Base-by-base conservation (phyloP, 2,113 vertebrate genomes). In the Proteles cristata region DNA sequence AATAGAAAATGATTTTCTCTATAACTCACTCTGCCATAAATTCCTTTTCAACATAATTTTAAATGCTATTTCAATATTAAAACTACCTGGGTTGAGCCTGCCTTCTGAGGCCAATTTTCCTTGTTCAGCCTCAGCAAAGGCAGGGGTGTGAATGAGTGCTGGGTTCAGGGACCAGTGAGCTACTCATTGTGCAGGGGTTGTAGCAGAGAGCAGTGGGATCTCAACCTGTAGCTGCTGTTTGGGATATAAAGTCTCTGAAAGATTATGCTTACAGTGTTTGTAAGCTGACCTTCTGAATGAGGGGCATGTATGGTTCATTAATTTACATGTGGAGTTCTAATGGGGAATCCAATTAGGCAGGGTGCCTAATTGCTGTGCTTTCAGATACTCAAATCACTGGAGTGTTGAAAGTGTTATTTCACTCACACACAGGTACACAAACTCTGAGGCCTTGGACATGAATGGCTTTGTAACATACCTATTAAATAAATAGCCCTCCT, bases 271-370 rank as follows among this genome's bases (percentile, higher is more conserved):
- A 58, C 12, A 3, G 79, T 89, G 66, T 86, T 84, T 79, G 81
- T 50, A 33, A 92, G 23, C 39, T 90, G 96, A 94, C 84, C 39
- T 84, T 53, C 74, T 76, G 45, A 31, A 83, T 84, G 48, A 97
- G 61, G 85, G 80, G 26, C 69, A 35, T 28, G 55, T 65, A 33
- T 16, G 23, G 84, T 80, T 50, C 31, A 50, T 88, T 92, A 97
- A 89, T 83, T 83, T 94, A 95, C 74, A 74, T 50, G 81, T 77
- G 71, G 61, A 87, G 58, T 84, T 90, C 74, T 97, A 93, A 82
- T 92, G 66, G 77, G 61, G 28, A 86, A 66, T 92, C 77, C 86
- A 96, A 43, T 77, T 88, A 93, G 50, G 71, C 65, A 31, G 17
- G 76, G 50, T 77, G 53, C 53, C 58, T 96, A 79, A 92, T 90